Evolutionary conservation across 1,140 invertebrate species (phyloP).

Genomic region (Drosophila insularis): DNA sequence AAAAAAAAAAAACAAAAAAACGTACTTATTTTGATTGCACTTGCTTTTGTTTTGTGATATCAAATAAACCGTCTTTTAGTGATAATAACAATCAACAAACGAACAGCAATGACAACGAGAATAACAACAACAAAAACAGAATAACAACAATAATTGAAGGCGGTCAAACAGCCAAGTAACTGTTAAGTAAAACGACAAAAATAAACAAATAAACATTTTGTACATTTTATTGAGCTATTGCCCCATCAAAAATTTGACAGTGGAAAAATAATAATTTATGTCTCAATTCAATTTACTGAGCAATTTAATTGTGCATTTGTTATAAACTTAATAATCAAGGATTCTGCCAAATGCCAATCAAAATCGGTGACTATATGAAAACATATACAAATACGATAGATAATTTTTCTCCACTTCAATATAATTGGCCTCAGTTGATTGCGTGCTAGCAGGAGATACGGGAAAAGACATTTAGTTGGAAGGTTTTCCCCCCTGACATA

Average conservation of each 20-base stretch:
- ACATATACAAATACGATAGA: neutral
- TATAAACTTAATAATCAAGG: slow-evolving; percentile 30
- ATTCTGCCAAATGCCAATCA: neutral
- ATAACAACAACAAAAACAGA: neutral
- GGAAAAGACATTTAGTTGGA: too few species aligned
- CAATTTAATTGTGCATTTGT: slow-evolving; percentile 49
- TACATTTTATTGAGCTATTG: slow-evolving; percentile 27
- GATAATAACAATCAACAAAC: slow-evolving; percentile 4
- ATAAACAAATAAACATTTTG: slow-evolving; percentile 8
- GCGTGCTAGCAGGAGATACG: too few species aligned
- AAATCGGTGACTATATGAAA: neutral
- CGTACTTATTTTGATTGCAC: neutral
- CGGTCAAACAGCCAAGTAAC: neutral
- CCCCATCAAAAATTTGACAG: slow-evolving; percentile 22
- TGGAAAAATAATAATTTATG: slow-evolving; percentile 55
- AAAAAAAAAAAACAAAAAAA: slow-evolving; percentile 2
- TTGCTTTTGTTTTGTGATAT: slow-evolving; percentile 14
- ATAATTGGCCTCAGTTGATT: neutral
- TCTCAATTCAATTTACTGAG: slow-evolving; percentile 60
- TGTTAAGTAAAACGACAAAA: slow-evolving; percentile 6
- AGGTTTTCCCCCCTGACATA: too few species aligned
- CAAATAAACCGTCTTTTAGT: slow-evolving; percentile 1
- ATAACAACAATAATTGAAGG: neutral
- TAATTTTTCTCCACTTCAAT: too few species aligned
- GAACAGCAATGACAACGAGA: neutral